Evolutionary conservation across 2,888 invertebrate genomes (phyloP), one percentile per base, ranked within the genome.

Genomic region (Brachypalpus laphriformis): DNA sequence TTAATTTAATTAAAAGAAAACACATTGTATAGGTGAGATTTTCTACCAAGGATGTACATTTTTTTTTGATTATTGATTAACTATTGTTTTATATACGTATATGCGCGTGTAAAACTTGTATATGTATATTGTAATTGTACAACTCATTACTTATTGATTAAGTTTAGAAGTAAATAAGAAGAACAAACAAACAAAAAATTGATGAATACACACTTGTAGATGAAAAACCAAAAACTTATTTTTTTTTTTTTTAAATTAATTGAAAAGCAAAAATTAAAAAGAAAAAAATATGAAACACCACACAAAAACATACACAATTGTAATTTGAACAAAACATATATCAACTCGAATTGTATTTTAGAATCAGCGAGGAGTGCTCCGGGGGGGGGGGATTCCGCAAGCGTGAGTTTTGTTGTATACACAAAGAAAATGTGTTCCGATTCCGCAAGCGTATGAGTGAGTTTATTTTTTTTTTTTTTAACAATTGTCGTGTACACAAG

Each of bases 91-190:
- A 40, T 34, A 66, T 51, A 71, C 20, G 45, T 49, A 65, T 54
- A 42, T 49, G 14, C 45, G 40, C 45, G 28, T 81, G 57, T 72
- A 34, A 16, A 18, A 74, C 28, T 34, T 61, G 34, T 74, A 65
- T 65, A 61, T 70, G 45, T 71, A 82, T 71, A 82, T 76, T 82
- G 42, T 80, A 83, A 83, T 65, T 75, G 83, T 80, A 83, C 49
- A 85, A 85, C 63, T 80, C 49, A 80, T 70, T 75, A 75, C 81
- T 81, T 76, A 75, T 81, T 85, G 75, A 71, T 71, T 85, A 85
- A 81, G 75, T 81, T 85, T 71, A 77, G 65, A 56, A 57, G 9
- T 51, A 61, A 40, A 42, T 45, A 70, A 54, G 34, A 51, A 8
- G 11, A 25, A 7, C n/a, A n/a, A n/a, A n/a, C n/a, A n/a, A 59